A percentile compares a stretch with the other conserved stretches of the same genome.
phyloP scores from a whole-genome alignment of 2,113 vertebrate species.

The Corythaixoides concolor region DNA sequence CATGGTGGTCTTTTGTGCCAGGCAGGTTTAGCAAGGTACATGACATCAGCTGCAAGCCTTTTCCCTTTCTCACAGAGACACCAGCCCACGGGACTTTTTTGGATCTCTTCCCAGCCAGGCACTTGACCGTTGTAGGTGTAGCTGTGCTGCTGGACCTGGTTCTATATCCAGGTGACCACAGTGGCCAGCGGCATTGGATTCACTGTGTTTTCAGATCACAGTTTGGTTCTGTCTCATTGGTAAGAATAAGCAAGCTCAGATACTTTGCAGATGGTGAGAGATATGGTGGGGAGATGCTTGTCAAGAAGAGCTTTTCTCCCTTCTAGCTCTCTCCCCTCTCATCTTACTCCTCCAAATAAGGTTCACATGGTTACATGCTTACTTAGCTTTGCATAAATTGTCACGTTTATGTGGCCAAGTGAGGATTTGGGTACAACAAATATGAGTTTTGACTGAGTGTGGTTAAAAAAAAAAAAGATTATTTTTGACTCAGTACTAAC shows the following conservation, averaged over 20 bases:
- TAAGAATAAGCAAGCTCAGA: not conserved
- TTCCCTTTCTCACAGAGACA: not conserved
- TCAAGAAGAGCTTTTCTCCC: not conserved
- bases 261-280: not conserved
- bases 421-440: not conserved
- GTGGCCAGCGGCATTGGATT: not conserved
- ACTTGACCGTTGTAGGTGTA: not conserved
- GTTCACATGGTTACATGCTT: fast-evolving
- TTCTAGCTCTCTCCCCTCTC: not conserved
- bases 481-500: not conserved
- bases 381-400: not conserved
- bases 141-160: not conserved
- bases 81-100: not conserved
- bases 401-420: not conserved
- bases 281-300: not conserved
- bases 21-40: not conserved
- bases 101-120: not conserved
- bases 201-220: not conserved
- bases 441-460: not conserved
- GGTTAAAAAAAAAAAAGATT: not conserved
- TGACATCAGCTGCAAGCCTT: not conserved
- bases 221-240: not conserved
- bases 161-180: not conserved
- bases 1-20: fast-evolving
- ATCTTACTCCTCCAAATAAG: not conserved